Base-by-base conservation (phyloP, 1,140 invertebrate genomes). In the Sycophila sp. region DNA sequence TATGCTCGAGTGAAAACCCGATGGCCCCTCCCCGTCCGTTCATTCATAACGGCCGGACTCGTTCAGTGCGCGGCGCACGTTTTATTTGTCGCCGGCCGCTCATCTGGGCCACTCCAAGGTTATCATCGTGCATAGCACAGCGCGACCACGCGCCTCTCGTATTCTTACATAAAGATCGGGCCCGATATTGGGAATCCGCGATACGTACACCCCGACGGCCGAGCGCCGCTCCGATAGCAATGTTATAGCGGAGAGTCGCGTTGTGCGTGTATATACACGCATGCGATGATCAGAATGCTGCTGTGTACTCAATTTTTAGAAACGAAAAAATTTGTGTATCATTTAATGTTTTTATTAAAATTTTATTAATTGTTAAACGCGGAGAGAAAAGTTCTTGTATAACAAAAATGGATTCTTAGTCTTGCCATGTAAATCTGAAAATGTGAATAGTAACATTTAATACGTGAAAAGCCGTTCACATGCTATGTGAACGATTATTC, bases 101-200 rank as follows among this genome's bases (percentile, higher is more conserved):
- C 45, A 47, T 28, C 32, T 53, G 47, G 62, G 47, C 62, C 62
- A 38, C 62, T 64, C 62, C n/a, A 64, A 64, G 62, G 62, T 64
- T 64, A 64, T 64, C 47, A 13, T 64, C 30, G 40, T 45, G n/a
- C n/a, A n/a, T n/a, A n/a, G n/a, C n/a, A n/a, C n/a, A 10, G 7
- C 26, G 42, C 42, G n/a, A 13, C 13, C 13, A 3, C 60, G 17
- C 40, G 42, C 13, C 17, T 49, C 42, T n/a, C n/a, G n/a, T n/a
- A 63, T 49, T 64, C 62, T 53, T 64, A 64, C 47, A 64, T 64
- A 64, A 64, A 64, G 62, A 64, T 64, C 42, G 28, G 7, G n/a
- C 4, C 34, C 30, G 62, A 64, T 53, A 64, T 64, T 51, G 53
- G 45, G 17, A 53, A 53, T 53, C 45, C 45, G n/a, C 32, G 19